phyloP scores from a whole-genome alignment of 2,113 vertebrate species.

The Xenopus borealis region DNA sequence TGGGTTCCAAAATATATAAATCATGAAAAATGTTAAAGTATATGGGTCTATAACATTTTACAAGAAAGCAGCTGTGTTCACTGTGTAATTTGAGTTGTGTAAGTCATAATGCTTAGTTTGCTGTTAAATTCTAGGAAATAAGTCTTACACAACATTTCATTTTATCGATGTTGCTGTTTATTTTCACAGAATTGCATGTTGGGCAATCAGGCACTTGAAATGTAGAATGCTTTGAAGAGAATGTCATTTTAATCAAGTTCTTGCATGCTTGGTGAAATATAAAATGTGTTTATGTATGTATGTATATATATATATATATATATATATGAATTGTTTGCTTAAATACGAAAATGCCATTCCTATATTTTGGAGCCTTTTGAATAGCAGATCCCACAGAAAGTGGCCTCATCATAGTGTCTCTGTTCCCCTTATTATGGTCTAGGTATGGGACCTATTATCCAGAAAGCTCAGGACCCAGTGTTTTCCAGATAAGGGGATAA shows the following conservation, averaged over 20 bases:
- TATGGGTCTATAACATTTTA: constrained; percentile 15
- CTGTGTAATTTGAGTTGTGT: constrained; percentile 32
- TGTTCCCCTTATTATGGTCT: too few species aligned
- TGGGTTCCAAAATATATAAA: constrained; percentile 5
- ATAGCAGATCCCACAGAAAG: too few species aligned
- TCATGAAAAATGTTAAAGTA: not conserved
- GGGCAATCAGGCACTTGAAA: constrained; percentile 32
- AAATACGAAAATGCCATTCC: too few species aligned
- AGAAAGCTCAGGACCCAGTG: too few species aligned
- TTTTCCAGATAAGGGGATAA: too few species aligned
- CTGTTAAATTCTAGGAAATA: constrained; percentile 29
- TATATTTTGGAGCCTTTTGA: too few species aligned
- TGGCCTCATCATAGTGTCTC: too few species aligned
- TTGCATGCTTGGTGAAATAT: too few species aligned
- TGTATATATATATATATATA: too few species aligned
- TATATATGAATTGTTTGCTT: too few species aligned
- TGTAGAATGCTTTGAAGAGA: constrained; percentile 5
- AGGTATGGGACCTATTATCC: too few species aligned
- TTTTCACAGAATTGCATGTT: constrained; percentile 34
- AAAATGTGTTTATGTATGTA: too few species aligned
- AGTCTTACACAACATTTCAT: constrained; percentile 36
- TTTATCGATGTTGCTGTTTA: constrained; percentile 21
- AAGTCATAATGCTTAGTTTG: constrained; percentile 20
- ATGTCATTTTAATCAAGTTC: not conserved
- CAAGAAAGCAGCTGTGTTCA: constrained; percentile 29